Evolutionary conservation across 92 coral and sea anemone species (phyloP), one percentile per base, ranked within the genome.

Genomic region (Epizoanthus ramosus): DNA sequence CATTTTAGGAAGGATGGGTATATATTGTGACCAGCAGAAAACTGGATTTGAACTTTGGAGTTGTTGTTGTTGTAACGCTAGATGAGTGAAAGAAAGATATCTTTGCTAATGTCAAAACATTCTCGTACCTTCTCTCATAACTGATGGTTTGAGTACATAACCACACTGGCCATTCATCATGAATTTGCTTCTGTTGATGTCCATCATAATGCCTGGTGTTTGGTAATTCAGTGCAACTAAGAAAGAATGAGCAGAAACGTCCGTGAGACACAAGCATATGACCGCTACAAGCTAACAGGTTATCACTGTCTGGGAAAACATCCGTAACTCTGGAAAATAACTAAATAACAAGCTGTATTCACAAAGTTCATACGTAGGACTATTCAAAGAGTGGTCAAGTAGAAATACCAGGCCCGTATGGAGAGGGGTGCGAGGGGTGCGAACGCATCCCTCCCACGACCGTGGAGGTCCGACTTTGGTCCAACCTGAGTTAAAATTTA

Each of bases 201-300:
- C 90, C 98, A 97, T 97, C 94, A 95, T 91, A 13, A 97, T 82
- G 16, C 99, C 99, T 37, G 98, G 87, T 41, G 97, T 94, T 72
- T 97, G 99, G 81, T 97, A 92, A 81, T 97, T 97, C 37, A 97
- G 83, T 2, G 99, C 98, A 74, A 97, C 99, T 97, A 83, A 54
- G 59, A 73, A 56, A 21, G 71, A 12, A 35, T 21, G 12, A 70
- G 18, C 43, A 59, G 71, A 21, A 35, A 19, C 33, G 28, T 28
- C 58, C 52, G 33, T 21, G 8, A 69, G 54, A 50, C 8, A 50
- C 3, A 63, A 63, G 10, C 68, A 63, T 8, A 21, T 21, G 68
- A 21, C 23, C 8, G 13, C 0, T 14, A 63, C 10, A 8, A 7
- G 31, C 68, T 63, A 63, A 19, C 31, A 21, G 24, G 31, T 19